Evolutionary conservation across 2,797 vertebrate species (phyloP), one percentile per base, ranked within the genome.

Genomic region (Phalanger gymnotis): DNA sequence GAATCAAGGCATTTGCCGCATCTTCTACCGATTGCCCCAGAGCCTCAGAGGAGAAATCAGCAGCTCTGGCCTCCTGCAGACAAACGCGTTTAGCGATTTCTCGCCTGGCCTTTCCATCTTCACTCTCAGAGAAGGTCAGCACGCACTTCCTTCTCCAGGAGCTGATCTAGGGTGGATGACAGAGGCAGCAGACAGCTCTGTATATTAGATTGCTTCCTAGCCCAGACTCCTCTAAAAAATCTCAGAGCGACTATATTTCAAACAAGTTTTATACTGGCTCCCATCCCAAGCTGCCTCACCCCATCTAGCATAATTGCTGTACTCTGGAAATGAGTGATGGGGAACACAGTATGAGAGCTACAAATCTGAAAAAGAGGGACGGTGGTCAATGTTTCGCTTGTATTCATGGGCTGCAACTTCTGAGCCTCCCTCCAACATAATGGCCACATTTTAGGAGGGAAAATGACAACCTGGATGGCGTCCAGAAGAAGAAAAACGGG

Each of bases 251-350:
- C 73, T 28, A 87, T 87, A 87, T 87, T 87, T 87, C 73, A 87
- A 87, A 87, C 40, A 47, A 87, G 73, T 87, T 87, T 87, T 87
- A 87, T 87, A 47, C 73, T 87, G 73, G 73, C 73, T 87, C 40
- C 73, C 40, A 51, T 87, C 73, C 73, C 73, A 87, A 87, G 73
- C 73, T 87, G 73, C 73, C 40, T 87, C 73, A 87, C 40, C 73
- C 73, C 73, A 87, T 87, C 73, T 51, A 87, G 73, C 25, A 51
- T 87, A 87, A 87, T 87, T 87, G 73, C 73, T 87, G 73, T 87
- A 87, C 73, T 87, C 73, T 87, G 73, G 40, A 87, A 87, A 87
- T 87, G 73, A 87, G 73, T 87, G 73, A 87, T 87, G 73, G 73
- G 40, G 40, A 47, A 51, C 40, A 87, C 73, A 47, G 73, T 87